Evolutionary conservation across 2,797 vertebrate species (phyloP), one percentile per base, ranked within the genome.

Genomic region (Zenarchopterus dispar): DNA sequence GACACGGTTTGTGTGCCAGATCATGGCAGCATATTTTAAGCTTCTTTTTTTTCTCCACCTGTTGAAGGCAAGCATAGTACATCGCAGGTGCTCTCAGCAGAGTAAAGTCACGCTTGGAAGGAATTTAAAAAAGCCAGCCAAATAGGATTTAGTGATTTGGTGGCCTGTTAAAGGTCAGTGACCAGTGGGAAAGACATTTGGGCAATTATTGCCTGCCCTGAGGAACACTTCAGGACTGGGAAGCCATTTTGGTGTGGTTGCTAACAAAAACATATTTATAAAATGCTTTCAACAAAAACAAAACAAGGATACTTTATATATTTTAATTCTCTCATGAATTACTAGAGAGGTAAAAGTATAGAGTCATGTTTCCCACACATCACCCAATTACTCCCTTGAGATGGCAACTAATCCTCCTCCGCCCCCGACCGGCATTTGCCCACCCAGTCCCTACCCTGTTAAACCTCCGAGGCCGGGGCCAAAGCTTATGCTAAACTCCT

Each of bases 281-380:
- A 17, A 4, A 6, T 23, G n/a, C 36, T 26, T 5, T 39, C 19
- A 1, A 54, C 6, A 54, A 65, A 10, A 41, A 28, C 56, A 9
- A 41, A 0, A 17, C 21, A 53, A 6, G 2, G 16, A 33, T 33
- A 21, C 15, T 33, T 45, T 45, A 19, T 31, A 2, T 11, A 21
- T 19, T 43, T 16, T 56, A 39, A 21, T 45, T 31, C 8, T 24
- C 24, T 46, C 3, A 33, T 36, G 36, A 66, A 62, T 77, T 53
- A 51, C 33, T 41, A 16, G 5, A n/a, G 39, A 33, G 5, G 67
- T 46, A 67, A 86, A 89, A 88, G 84, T 80, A 92, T 80, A 94
- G 77, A 84, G 78, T 86, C 66, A 80, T 82, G 91, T 91, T 94
- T 94, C 93, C 93, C 94, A 95, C 93, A 91, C 91, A 84, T 64